phyloP scores from a whole-genome alignment of 1,140 invertebrate species.

The Euglossa dilemma region DNA sequence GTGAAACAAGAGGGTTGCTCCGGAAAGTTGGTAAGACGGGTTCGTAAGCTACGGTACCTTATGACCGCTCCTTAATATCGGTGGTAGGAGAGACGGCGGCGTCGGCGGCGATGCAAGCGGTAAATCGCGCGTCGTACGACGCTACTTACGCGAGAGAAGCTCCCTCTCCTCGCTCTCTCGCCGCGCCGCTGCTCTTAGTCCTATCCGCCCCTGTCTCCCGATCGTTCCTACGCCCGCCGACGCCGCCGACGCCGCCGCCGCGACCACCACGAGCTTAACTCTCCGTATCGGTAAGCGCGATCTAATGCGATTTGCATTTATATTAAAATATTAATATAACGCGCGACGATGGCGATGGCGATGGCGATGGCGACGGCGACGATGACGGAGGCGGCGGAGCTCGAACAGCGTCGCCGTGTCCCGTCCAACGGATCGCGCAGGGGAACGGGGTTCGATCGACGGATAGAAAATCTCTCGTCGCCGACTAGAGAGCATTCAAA shows the following conservation, averaged over 20 bases:
- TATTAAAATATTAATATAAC: slow-evolving; percentile 79
- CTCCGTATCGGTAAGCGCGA: slow-evolving; percentile 75
- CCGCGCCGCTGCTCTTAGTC: background rate
- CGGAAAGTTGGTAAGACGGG: slow-evolving; percentile 55
- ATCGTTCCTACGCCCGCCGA: slow-evolving; percentile 7
- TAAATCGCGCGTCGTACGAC: slow-evolving; percentile 51
- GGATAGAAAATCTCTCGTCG: background rate
- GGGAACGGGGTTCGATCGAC: background rate
- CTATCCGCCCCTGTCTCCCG: slow-evolving; percentile 9
- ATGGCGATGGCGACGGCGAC: slow-evolving; percentile 55
- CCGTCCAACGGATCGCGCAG: background rate
- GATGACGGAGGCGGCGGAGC: background rate
- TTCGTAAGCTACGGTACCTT: slow-evolving; percentile 58
- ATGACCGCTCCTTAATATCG: slow-evolving; percentile 64
- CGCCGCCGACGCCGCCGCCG: slow-evolving; percentile 2
- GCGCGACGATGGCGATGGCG: slow-evolving; percentile 12
- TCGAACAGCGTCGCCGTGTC: background rate
- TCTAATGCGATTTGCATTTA: slow-evolving; percentile 79
- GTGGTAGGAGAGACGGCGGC: slow-evolving; percentile 8
- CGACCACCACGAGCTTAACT: slow-evolving; percentile 43
- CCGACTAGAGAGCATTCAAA: too few relatives aligned
- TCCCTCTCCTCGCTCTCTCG: background rate
- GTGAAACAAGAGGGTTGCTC: background rate
- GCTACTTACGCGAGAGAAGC: slow-evolving; percentile 45
- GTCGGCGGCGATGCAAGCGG: slow-evolving; percentile 33